Percentiles rank a stretch among this genome's conserved stretches.
phyloP scores from a whole-genome alignment of 2,888 invertebrate genomes.

The Erpobdella octoculata region DNA sequence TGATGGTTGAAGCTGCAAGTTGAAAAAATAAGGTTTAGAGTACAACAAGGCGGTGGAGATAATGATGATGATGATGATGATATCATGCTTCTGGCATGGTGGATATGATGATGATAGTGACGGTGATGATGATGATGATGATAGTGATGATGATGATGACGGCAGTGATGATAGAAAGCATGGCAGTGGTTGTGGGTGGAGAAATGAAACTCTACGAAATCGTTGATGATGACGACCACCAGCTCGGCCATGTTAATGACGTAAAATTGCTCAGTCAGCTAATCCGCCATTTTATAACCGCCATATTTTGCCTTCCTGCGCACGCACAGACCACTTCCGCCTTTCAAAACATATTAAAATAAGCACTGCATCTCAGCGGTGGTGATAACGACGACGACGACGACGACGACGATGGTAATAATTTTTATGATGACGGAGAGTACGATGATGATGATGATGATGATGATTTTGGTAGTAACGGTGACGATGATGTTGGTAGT shows the following conservation, averaged over 20 bases:
- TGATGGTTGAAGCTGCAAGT: not conserved
- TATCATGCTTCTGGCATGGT: not conserved
- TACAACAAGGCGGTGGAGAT: not conserved
- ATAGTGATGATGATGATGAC: conserved; percentile 5
- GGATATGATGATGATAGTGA: not conserved
- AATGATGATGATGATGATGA: conserved; percentile 4
- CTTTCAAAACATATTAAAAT: too few species aligned
- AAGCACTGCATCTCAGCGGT: not conserved
- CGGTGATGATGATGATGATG: conserved; percentile 6
- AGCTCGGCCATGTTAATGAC: too few species aligned
- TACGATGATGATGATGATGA: conserved; percentile 1
- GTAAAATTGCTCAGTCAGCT: too few species aligned
- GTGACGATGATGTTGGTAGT: not conserved
- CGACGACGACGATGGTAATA: not conserved
- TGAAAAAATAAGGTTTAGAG: not conserved
- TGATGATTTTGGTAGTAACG: conserved; percentile 5
- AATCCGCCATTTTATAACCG: too few species aligned
- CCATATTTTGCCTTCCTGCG: too few species aligned
- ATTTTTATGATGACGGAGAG: not conserved
- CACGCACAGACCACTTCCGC: too few species aligned
- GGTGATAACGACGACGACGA: not conserved
- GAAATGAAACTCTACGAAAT: too few species aligned
- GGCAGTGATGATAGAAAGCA: not conserved
- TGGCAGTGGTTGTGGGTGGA: not conserved
- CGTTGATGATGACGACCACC: too few species aligned